phyloP scores from a whole-genome alignment of 2,113 vertebrate genomes.

The Nothoprocta perdicaria region DNA sequence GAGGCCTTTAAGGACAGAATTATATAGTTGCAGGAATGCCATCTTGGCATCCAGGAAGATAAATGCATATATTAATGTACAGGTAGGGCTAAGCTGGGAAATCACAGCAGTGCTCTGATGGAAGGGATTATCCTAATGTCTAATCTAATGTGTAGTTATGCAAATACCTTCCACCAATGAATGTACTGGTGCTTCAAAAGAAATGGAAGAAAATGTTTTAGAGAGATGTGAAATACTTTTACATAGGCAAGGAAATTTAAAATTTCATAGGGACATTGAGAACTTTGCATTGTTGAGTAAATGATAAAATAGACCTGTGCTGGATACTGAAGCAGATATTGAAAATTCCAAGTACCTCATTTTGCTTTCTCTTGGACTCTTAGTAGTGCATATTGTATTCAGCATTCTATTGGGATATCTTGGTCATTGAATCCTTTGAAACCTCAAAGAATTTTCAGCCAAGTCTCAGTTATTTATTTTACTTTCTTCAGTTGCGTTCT shows the following conservation, averaged over 20 bases:
- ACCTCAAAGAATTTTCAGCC: not conserved
- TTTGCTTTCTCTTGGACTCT: not conserved
- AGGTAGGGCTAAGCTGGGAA: not conserved
- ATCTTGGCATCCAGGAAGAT: not conserved
- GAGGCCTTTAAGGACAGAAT: not conserved
- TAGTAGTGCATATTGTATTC: not conserved
- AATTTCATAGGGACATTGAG: not conserved
- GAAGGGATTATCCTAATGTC: not conserved
- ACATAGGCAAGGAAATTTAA: not conserved
- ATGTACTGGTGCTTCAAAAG: not conserved
- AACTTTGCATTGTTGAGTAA: not conserved
- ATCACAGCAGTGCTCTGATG: not conserved
- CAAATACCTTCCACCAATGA: not conserved
- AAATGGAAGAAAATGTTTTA: not conserved
- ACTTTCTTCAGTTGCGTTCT: not conserved
- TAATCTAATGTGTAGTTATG: not conserved
- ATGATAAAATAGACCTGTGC: not conserved
- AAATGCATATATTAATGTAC: not conserved
- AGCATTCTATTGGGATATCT: not conserved
- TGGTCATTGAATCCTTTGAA: not conserved
- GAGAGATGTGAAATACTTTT: not conserved
- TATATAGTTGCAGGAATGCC: not conserved
- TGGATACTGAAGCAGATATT: accelerated
- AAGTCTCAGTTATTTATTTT: accelerated
- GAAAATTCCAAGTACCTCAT: not conserved